A percentile compares a stretch with the other conserved stretches of the same genome.
phyloP scores from a whole-genome alignment of 2,888 invertebrate species.

The Philopedon plagiatum region DNA sequence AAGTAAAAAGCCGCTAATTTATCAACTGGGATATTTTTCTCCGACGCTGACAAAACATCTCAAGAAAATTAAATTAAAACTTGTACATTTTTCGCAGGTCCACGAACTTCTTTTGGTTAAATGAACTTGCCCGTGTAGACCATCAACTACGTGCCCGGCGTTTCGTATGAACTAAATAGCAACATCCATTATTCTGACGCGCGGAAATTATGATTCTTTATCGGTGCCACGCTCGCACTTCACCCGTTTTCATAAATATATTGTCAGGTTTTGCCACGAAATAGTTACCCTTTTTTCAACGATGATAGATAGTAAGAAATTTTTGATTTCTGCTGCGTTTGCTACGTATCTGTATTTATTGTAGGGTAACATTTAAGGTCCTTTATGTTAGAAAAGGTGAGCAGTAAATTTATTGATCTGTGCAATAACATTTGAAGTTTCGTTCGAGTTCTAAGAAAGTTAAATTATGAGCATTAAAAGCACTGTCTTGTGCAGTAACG shows the following conservation, averaged over 20 bases:
- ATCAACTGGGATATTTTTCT: conserved; percentile 14
- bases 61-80: conserved; percentile 40
- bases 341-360: too few species aligned
- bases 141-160: conserved; percentile 54
- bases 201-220: conserved; percentile 61
- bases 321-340: too few species aligned
- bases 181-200: conserved; percentile 61
- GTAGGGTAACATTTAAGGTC: too few species aligned
- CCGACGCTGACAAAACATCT: conserved; percentile 20
- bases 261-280: conserved; percentile 33
- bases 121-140: conserved; percentile 50
- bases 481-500: too few species aligned
- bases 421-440: too few species aligned
- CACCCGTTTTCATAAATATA: conserved; percentile 52
- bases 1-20: conserved; percentile 16
- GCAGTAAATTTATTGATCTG: too few species aligned
- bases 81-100: conserved; percentile 39
- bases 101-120: conserved; percentile 45
- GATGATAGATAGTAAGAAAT: too few species aligned
- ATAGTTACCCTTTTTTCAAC: too few species aligned
- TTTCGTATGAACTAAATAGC: conserved; percentile 57
- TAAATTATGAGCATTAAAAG: too few species aligned
- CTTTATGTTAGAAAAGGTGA: too few species aligned
- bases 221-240: conserved; percentile 54
- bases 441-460: too few species aligned